Evolutionary conservation across 2,797 vertebrate species (phyloP).

Genomic region (Linurgus olivaceus): DNA sequence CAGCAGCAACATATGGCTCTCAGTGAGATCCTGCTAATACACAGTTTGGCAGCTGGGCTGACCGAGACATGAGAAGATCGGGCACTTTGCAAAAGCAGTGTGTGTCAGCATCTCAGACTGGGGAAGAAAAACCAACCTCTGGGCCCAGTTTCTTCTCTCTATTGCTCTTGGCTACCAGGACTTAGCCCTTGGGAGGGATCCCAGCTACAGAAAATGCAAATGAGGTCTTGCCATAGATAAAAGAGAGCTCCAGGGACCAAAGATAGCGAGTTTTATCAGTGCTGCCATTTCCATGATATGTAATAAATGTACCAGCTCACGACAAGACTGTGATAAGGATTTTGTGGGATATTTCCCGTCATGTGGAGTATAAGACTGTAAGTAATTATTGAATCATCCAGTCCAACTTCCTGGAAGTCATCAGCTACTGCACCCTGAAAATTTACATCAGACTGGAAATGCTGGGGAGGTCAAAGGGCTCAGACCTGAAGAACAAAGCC

Average conservation of each 20-base stretch:
- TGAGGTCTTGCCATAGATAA: background rate
- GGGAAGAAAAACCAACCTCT: background rate
- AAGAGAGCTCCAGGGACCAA: background rate
- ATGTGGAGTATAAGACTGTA: background rate
- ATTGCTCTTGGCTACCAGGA: background rate
- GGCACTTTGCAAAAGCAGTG: background rate
- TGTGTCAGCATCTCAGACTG: background rate
- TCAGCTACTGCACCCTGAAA: background rate
- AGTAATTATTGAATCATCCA: background rate
- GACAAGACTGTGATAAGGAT: background rate
- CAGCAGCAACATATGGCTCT: slow-evolving; percentile 1
- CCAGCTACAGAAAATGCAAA: background rate
- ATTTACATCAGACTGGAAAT: background rate
- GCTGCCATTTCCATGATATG: background rate
- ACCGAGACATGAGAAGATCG: fast-evolving
- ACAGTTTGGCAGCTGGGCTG: background rate
- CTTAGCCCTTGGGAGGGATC: background rate
- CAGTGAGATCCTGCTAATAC: background rate
- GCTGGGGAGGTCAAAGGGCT: background rate
- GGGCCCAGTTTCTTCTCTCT: background rate
- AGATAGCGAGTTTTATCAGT: background rate
- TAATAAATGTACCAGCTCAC: background rate
- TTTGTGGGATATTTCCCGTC: background rate
- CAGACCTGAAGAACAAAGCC: background rate
- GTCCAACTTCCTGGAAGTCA: background rate